phyloP scores from a whole-genome alignment of 1,140 invertebrate species.

The Meloidogyne hapla region DNA sequence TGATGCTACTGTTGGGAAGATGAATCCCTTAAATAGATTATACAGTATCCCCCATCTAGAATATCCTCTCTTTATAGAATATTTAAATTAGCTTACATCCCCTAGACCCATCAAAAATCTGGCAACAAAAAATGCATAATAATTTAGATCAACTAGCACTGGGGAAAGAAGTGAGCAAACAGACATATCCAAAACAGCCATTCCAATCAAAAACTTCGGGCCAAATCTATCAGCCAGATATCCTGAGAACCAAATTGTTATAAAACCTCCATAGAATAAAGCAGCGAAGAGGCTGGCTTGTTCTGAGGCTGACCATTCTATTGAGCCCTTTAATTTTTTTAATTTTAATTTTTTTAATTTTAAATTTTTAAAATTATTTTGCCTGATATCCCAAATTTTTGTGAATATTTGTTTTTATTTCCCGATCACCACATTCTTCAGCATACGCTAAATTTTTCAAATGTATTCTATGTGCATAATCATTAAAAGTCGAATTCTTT shows the following conservation, averaged over 20 bases:
- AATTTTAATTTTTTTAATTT: too few relatives aligned
- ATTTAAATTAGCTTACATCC: conserved; percentile 32
- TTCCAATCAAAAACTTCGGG: conserved; percentile 34
- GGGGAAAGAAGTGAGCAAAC: conserved; percentile 37
- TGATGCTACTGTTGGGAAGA: conserved; percentile 35
- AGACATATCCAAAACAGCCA: conserved; percentile 25
- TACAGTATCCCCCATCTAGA: too few relatives aligned
- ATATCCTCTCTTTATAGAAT: too few relatives aligned
- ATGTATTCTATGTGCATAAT: background rate
- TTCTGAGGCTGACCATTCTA: conserved; percentile 27
- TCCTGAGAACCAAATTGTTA: conserved; percentile 42
- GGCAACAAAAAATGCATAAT: conserved; percentile 36
- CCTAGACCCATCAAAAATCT: conserved; percentile 43
- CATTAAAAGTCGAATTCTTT: background rate
- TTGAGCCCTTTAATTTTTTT: conserved; percentile 29
- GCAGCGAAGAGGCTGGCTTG: conserved; percentile 41
- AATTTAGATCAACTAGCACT: conserved; percentile 18
- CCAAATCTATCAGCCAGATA: conserved; percentile 43
- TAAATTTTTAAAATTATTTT: background rate
- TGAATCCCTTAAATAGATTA: conserved; percentile 22
- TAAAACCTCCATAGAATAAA: conserved; percentile 39
- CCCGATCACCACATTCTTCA: conserved; percentile 18
- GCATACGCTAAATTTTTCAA: conserved; percentile 1
- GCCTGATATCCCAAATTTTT: conserved; percentile 15
- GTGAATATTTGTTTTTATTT: background rate